Evolutionary conservation across 2,888 invertebrate genomes (phyloP).

Genomic region (Philereme transversata): DNA sequence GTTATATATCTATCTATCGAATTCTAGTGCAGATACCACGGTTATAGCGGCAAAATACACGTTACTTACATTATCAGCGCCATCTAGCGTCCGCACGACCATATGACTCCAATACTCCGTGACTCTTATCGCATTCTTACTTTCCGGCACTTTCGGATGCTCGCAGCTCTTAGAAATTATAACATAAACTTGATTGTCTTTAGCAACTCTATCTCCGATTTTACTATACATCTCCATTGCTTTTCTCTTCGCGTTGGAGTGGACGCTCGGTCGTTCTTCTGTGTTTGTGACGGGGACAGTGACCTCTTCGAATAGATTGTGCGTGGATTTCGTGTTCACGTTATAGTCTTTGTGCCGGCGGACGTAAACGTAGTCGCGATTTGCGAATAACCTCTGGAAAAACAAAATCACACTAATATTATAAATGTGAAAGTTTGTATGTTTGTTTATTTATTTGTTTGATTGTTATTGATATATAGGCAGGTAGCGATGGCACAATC

Average conservation of each 20-base stretch:
- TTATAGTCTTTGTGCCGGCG: constrained; percentile 84
- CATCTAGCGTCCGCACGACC: constrained; percentile 89
- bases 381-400: constrained; percentile 89
- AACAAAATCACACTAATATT: background rate
- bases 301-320: constrained; percentile 10
- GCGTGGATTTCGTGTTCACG: constrained; percentile 27
- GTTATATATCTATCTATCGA: no score
- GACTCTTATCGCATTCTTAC: constrained; percentile 88
- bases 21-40: no score
- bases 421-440: no score
- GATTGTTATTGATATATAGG: no score
- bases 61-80: constrained; percentile 75
- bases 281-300: constrained; percentile 5
- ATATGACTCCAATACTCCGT: constrained; percentile 93
- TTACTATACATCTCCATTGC: constrained; percentile 45
- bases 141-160: constrained; percentile 88
- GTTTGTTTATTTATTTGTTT: no score
- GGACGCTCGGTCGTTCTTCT: constrained; percentile 53
- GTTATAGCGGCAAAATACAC: background rate
- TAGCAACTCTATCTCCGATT: constrained; percentile 17
- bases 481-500: no score
- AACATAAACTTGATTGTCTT: constrained; percentile 52
- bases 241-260: constrained; percentile 66
- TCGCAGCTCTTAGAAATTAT: constrained; percentile 87
- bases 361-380: constrained; percentile 94